Conservation (phyloP, 2,888 invertebrate genomes). For the Chrysomela aeneicollis region DNA sequence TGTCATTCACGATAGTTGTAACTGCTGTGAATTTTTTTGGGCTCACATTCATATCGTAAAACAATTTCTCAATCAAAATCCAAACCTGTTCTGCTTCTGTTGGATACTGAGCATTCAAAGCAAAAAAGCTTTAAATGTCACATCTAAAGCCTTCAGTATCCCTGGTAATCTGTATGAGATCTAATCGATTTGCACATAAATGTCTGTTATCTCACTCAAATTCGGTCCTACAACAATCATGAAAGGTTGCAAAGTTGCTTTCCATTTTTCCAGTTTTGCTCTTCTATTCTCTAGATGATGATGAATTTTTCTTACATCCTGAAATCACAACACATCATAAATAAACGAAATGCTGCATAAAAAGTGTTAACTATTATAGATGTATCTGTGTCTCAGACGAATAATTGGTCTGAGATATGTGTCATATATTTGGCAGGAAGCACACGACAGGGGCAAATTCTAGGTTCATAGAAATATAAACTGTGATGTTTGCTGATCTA, state of each 20-base stretch:
- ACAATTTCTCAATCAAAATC: conserved; percentile 5
- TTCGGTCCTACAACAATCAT: conserved; percentile 1
- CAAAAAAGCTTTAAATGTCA: conserved; percentile 6
- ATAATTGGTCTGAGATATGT: too few species aligned
- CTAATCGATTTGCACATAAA: conserved; percentile 1
- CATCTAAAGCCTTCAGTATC: conserved; percentile 7
- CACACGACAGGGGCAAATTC: too few species aligned
- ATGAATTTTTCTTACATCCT: conserved; percentile 3
- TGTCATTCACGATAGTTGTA: neutral
- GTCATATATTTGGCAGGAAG: too few species aligned
- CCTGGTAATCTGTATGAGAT: neutral
- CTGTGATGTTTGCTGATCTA: too few species aligned
- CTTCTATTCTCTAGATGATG: conserved; percentile 5
- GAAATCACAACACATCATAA: too few species aligned
- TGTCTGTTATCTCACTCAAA: conserved; percentile 1
- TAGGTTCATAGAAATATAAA: too few species aligned
- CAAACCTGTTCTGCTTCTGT: conserved; percentile 5
- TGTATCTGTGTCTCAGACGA: too few species aligned
- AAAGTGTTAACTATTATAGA: too few species aligned
- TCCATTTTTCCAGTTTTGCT: conserved; percentile 3
- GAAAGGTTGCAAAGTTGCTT: neutral
- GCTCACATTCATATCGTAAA: conserved; percentile 3
- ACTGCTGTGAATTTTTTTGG: conserved; percentile 3
- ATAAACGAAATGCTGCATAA: too few species aligned
- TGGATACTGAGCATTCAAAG: conserved; percentile 3